These are phyloP conservation scores for Cerceris rybyensis DNA, from an alignment of 2,888 invertebrate genomes.

Conservation along the genomic window DNA sequence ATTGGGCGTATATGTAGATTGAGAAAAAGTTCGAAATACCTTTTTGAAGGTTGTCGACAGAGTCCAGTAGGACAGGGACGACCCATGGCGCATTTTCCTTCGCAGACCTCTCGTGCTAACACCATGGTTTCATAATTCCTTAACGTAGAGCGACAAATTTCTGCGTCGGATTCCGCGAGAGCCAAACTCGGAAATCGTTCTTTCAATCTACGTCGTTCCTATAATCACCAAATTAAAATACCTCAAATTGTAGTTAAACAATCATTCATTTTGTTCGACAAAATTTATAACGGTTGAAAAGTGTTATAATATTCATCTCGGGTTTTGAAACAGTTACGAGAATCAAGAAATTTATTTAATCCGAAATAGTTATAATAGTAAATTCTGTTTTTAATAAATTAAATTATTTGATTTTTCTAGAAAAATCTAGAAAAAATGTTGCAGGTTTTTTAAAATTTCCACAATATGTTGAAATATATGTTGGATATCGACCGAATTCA, in stretches of 20 bases:
- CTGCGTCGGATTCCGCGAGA: conserved; percentile 87
- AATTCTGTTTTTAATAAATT: too few species aligned
- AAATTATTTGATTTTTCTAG: too few species aligned
- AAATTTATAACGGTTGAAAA: too few species aligned
- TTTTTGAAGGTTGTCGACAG: conserved; percentile 83
- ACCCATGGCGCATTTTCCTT: conserved; percentile 92
- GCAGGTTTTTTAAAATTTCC: too few species aligned
- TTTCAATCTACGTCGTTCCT: conserved; percentile 92
- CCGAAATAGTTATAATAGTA: too few species aligned
- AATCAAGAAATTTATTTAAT: too few species aligned
- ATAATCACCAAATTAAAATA: conserved; percentile 20
- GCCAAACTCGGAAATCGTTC: conserved; percentile 93
- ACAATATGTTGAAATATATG: too few species aligned
- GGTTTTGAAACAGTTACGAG: too few species aligned
- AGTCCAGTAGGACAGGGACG: conserved; percentile 93
- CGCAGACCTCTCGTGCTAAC: conserved; percentile 91
- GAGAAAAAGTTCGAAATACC: conserved; percentile 69
- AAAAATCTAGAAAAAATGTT: too few species aligned
- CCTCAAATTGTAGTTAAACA: conserved; percentile 5
- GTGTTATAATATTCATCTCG: too few species aligned
- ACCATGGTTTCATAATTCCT: conserved; percentile 92
- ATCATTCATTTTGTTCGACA: too few species aligned
- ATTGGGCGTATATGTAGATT: neutral
- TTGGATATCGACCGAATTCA: too few species aligned
- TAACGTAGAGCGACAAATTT: conserved; percentile 90